phyloP scores from a whole-genome alignment of 1,140 invertebrate species.

The Aphelinus atriplicis region DNA sequence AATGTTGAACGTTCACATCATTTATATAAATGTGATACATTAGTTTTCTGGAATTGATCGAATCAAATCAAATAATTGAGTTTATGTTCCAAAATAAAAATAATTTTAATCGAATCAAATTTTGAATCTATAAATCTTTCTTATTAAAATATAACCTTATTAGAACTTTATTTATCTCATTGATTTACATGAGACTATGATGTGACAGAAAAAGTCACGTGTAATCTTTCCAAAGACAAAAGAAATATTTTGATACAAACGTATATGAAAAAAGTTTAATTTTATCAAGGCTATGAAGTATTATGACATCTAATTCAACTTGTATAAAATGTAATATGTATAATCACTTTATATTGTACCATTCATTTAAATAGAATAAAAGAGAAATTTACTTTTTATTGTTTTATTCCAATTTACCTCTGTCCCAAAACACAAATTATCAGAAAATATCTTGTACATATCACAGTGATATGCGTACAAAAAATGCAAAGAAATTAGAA shows the following conservation, averaged over 20 bases:
- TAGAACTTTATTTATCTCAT: constrained; percentile 19
- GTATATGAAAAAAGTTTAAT: constrained; percentile 31
- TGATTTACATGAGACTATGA: constrained; percentile 15
- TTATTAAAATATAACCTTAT: constrained; percentile 27
- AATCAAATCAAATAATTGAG: constrained; percentile 14
- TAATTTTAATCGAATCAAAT: background rate
- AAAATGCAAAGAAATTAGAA: constrained; percentile 36
- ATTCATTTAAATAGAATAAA: constrained; percentile 35
- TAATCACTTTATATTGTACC: constrained; percentile 31
- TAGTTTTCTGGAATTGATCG: constrained; percentile 12
- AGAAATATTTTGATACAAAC: constrained; percentile 40
- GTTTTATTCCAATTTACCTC: constrained; percentile 32
- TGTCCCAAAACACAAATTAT: constrained; percentile 15
- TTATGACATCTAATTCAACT: constrained; percentile 14
- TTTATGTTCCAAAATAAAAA: constrained; percentile 4
- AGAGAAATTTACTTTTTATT: constrained; percentile 26
- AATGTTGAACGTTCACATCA: background rate
- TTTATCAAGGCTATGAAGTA: constrained; percentile 36
- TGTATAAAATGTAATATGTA: constrained; percentile 38
- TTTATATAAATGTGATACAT: constrained; percentile 19
- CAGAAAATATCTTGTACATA: constrained; percentile 17
- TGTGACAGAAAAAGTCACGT: constrained; percentile 12
- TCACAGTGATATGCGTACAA: constrained; percentile 18
- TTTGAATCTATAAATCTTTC: background rate
- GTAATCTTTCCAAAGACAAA: constrained; percentile 37